Percentiles rank a stretch among this genome's conserved stretches.
Conservation (phyloP, 2,888 invertebrate genomes). For the Argyra leucocephala region DNA sequence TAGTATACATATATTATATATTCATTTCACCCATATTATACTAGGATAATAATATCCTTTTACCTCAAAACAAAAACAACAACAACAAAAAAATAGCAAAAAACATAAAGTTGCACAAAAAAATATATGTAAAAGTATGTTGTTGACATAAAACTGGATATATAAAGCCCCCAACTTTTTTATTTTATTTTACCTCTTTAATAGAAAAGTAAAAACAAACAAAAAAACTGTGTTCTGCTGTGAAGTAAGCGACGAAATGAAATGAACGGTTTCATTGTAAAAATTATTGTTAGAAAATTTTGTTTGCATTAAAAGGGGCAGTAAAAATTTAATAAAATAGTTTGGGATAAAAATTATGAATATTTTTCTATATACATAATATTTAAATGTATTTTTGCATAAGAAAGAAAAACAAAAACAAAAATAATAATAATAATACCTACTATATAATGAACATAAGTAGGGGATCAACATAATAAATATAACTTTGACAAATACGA, state of each 20-base stretch:
- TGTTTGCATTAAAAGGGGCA: not conserved
- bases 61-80: not conserved
- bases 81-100: not conserved
- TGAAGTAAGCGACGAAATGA: not conserved
- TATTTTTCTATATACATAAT: too few species aligned
- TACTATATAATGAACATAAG: not conserved
- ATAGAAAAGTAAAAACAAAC: not conserved
- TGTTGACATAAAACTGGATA: constrained; percentile 6
- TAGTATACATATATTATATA: too few species aligned
- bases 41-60: constrained; percentile 1
- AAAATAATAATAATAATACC: not conserved
- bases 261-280: not conserved
- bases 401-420: not conserved
- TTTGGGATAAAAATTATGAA: too few species aligned
- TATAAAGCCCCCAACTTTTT: not conserved
- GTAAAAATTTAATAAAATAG: not conserved
- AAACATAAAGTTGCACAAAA: too few species aligned
- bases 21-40: not conserved
- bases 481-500: not conserved
- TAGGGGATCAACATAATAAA: not conserved
- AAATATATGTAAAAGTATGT: not conserved
- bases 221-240: too few species aligned
- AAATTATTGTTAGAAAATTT: not conserved
- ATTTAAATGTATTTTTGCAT: too few species aligned
- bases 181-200: not conserved